These are phyloP conservation scores for Burhinus oedicnemus DNA, from an alignment of 2,113 vertebrate species.

Conservation along the genomic window DNA sequence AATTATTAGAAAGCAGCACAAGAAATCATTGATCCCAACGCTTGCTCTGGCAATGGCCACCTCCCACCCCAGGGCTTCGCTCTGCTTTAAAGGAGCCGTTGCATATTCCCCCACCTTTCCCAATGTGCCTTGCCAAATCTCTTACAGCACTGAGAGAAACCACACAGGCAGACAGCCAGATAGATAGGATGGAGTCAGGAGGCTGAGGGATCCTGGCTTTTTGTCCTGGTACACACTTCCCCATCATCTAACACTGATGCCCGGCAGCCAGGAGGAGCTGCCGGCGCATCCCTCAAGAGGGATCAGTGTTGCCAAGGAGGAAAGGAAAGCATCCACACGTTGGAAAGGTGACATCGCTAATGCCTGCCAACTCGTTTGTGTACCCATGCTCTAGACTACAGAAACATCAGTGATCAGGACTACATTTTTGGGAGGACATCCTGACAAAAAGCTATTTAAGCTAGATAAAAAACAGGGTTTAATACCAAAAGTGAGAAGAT, in stretches of 20 bases:
- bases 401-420: background rate
- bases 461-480: background rate
- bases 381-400: background rate
- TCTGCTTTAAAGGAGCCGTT: background rate
- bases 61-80: background rate
- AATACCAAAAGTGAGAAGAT: background rate
- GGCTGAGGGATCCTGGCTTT: background rate
- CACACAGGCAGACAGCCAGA: background rate
- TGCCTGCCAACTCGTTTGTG: background rate
- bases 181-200: background rate
- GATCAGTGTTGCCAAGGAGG: background rate
- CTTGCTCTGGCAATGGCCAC: background rate
- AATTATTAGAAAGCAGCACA: background rate
- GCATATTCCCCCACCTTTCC: background rate
- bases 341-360: background rate
- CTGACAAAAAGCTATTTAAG: background rate
- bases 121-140: background rate
- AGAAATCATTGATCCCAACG: rapidly evolving
- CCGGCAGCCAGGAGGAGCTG: background rate
- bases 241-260: background rate
- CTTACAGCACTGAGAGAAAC: rapidly evolving
- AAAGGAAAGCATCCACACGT: background rate
- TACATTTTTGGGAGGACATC: background rate
- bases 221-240: background rate
- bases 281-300: rapidly evolving